phyloP scores from a whole-genome alignment of 2,888 invertebrate genomes.

The Cryptocephalus primarius region DNA sequence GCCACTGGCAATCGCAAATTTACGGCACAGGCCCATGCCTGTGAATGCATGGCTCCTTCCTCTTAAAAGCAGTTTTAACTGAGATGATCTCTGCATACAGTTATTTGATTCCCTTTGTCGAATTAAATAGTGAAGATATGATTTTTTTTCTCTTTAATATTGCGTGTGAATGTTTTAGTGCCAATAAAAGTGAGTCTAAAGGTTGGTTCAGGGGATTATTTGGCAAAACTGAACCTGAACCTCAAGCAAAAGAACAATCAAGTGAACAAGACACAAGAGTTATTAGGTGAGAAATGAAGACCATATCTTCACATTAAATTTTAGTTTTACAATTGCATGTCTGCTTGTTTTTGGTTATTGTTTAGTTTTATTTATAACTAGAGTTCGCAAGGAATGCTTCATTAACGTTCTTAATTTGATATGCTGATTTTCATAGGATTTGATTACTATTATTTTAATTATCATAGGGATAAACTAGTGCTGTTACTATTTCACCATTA shows the following conservation, averaged over 20 bases:
- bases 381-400: no score
- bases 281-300: conserved; percentile 34
- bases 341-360: background rate
- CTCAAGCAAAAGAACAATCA: conserved; percentile 25
- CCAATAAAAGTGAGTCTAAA: conserved; percentile 13
- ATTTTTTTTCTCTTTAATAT: conserved; percentile 9
- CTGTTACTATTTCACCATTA: no score
- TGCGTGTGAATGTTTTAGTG: conserved; percentile 19
- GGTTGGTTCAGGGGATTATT: conserved; percentile 56
- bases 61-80: no score
- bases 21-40: no score
- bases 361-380: background rate
- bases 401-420: no score
- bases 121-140: conserved; percentile 20
- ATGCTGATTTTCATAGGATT: no score
- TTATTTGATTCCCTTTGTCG: no score
- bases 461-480: no score
- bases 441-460: no score
- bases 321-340: background rate
- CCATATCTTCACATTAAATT: conserved; percentile 20
- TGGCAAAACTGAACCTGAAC: conserved; percentile 31
- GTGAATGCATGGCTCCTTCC: no score
- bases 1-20: no score
- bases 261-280: conserved; percentile 29
- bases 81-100: no score